Percentiles rank a stretch among this genome's conserved stretches.
These are phyloP conservation scores for Pardalotus punctatus DNA, from an alignment of 2,113 vertebrate genomes.

Conservation along the genomic window DNA sequence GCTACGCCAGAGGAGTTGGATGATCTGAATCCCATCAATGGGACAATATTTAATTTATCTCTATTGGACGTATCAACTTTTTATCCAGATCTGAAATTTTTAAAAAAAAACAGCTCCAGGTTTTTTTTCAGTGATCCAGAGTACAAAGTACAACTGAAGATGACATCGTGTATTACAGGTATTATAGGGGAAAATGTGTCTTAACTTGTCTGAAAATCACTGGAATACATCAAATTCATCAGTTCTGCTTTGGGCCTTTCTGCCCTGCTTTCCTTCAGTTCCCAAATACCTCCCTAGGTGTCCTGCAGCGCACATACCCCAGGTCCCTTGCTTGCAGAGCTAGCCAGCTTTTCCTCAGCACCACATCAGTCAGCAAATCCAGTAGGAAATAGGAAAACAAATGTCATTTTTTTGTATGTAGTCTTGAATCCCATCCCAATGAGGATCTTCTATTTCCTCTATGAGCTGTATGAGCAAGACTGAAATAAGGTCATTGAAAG, in stretches of 20 bases:
- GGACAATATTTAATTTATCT: background rate
- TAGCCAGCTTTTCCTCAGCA: conserved; percentile 18
- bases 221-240: background rate
- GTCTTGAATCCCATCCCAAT: background rate
- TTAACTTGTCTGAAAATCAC: background rate
- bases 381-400: conserved; percentile 16
- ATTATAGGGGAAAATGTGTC: background rate
- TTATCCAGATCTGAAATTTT: background rate
- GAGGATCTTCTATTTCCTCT: background rate
- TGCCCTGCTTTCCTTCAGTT: background rate
- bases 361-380: background rate
- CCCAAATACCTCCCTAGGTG: background rate
- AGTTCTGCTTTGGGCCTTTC: background rate
- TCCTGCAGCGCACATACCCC: background rate
- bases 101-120: rapidly evolving
- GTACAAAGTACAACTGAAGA: background rate
- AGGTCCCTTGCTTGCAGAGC: background rate
- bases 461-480: background rate
- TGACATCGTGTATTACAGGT: background rate
- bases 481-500: background rate
- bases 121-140: background rate
- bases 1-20: background rate
- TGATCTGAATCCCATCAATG: background rate
- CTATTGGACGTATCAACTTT: rapidly evolving
- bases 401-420: background rate